Percentiles rank a stretch among this genome's conserved stretches.
phyloP scores from a whole-genome alignment of 1,140 invertebrate species.

The Mesaphorura yosii region DNA sequence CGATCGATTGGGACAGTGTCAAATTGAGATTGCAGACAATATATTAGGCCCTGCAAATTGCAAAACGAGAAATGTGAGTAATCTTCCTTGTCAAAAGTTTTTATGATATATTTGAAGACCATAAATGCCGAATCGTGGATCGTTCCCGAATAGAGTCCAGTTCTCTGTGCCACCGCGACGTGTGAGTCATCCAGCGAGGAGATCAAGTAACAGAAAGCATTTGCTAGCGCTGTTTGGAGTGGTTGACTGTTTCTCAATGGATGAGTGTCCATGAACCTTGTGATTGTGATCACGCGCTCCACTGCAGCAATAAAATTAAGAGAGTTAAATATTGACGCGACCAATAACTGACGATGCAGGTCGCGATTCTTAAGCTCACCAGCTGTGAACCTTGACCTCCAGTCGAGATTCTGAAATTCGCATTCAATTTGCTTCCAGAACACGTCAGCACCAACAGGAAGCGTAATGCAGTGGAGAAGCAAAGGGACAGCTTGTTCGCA shows the following conservation, averaged over 20 bases:
- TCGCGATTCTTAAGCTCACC: slow-evolving; percentile 38
- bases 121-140: slow-evolving; percentile 75
- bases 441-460: slow-evolving; percentile 81
- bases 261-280: slow-evolving; percentile 80
- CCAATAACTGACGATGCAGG: background rate
- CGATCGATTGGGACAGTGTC: slow-evolving; percentile 90
- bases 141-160: slow-evolving; percentile 83
- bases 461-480: slow-evolving; percentile 83
- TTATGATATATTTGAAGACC: too few relatives aligned
- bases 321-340: background rate
- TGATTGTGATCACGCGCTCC: slow-evolving; percentile 81
- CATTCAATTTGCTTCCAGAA: slow-evolving; percentile 89
- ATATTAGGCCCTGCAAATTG: slow-evolving; percentile 54
- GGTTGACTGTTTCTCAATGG: slow-evolving; percentile 68
- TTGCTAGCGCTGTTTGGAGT: slow-evolving; percentile 85
- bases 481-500: slow-evolving; percentile 79
- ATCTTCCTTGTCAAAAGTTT: too few relatives aligned
- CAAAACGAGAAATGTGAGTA: background rate
- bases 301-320: slow-evolving; percentile 43
- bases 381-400: slow-evolving; percentile 80
- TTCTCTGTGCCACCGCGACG: slow-evolving; percentile 84
- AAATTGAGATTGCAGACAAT: slow-evolving; percentile 83
- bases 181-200: slow-evolving; percentile 92
- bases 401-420: slow-evolving; percentile 81
- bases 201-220: slow-evolving; percentile 92